Conservation (phyloP, 2,797 vertebrate species). For the Pseudopleuronectes americanus region DNA sequence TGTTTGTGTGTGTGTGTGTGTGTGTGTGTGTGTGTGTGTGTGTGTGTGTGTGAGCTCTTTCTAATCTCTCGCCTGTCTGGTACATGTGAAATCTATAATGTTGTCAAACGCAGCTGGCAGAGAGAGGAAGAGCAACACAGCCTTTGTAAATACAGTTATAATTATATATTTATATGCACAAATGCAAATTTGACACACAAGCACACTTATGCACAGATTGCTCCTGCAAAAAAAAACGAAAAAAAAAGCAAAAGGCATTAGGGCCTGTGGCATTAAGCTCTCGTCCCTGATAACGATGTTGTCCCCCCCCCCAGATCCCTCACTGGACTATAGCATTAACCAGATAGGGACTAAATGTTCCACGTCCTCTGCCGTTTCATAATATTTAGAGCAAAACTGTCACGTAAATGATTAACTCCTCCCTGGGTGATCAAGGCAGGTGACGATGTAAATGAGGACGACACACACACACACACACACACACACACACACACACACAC, state of each 20-base stretch:
- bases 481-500: too few relatives aligned
- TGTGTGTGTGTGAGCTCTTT: conserved; percentile 5
- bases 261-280: conserved; percentile 31
- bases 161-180: conserved; percentile 5
- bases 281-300: conserved; percentile 30
- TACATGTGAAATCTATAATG: conserved; percentile 8
- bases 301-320: conserved; percentile 19
- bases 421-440: conserved; percentile 30
- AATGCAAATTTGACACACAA: conserved; percentile 2
- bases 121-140: conserved; percentile 6
- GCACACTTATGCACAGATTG: neutral
- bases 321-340: conserved; percentile 48
- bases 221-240: neutral
- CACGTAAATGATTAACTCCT: conserved; percentile 70
- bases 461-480: neutral
- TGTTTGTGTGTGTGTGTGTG: too few relatives aligned
- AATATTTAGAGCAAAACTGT: conserved; percentile 59
- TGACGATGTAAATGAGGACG: conserved; percentile 6
- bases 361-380: conserved; percentile 54
- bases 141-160: conserved; percentile 9
- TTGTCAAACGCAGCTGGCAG: conserved; percentile 32
- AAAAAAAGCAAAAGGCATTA: conserved; percentile 16
- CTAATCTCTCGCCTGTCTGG: conserved; percentile 39
- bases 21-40: neutral
- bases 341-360: conserved; percentile 66